Percentiles rank a stretch among this genome's conserved stretches.
Evolutionary conservation across 35 echinoderm and acorn worm genomes (phyloP).

Genomic region (Stichopus chloronotus): DNA sequence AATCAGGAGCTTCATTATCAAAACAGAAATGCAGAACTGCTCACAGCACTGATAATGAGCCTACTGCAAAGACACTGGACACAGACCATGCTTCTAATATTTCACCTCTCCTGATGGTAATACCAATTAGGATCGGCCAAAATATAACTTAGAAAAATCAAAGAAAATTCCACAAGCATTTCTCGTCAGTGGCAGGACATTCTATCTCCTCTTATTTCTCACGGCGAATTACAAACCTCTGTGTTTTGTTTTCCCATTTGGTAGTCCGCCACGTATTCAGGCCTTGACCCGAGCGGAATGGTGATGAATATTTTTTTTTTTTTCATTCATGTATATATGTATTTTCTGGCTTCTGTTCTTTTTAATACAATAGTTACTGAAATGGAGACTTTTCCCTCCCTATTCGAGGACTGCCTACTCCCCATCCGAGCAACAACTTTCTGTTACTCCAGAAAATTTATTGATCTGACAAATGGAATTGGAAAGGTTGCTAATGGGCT

Average conservation of each 20-base stretch:
- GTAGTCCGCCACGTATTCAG: neutral
- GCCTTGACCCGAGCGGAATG: constrained; percentile 36
- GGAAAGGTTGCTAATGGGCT: constrained; percentile 63
- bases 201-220: neutral
- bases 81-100: neutral
- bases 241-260: neutral
- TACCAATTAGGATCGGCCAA: neutral
- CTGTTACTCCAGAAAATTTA: constrained; percentile 59
- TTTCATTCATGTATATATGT: neutral
- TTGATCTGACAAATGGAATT: constrained; percentile 64
- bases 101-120: constrained; percentile 10
- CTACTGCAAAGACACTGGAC: neutral
- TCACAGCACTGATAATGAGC: neutral
- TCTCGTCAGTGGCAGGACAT: neutral
- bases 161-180: neutral
- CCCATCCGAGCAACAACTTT: constrained; percentile 54
- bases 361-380: constrained; percentile 2
- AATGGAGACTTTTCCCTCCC: constrained; percentile 17
- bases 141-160: neutral
- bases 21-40: neutral
- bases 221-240: neutral
- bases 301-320: neutral
- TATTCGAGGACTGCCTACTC: constrained; percentile 21
- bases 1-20: neutral
- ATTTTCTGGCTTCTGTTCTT: neutral